Evolutionary conservation across 2,797 vertebrate genomes (phyloP).

Genomic region (Adelosebastes latens): DNA sequence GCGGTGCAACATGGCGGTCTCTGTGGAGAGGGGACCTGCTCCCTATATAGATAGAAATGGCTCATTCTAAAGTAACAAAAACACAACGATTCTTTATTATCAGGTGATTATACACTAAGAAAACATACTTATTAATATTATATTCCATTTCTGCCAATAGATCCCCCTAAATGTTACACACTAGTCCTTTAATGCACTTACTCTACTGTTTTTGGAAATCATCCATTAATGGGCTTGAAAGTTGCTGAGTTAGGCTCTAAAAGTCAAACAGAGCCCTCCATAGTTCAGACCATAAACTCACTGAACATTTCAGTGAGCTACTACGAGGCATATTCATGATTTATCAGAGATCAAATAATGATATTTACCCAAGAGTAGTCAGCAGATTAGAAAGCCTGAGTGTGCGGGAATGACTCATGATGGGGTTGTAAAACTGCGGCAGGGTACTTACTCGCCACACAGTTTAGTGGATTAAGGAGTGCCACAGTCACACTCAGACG

Average conservation of each 20-base stretch:
- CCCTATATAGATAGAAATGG: no score
- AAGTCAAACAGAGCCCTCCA: neutral
- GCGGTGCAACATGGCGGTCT: no score
- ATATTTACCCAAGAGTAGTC: constrained; percentile 71
- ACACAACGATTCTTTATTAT: no score
- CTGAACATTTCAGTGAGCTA: constrained; percentile 26
- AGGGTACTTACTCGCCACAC: constrained; percentile 67
- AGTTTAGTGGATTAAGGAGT: constrained; percentile 83
- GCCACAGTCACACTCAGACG: constrained; percentile 75
- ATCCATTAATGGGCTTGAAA: constrained; percentile 40
- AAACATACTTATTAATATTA: no score
- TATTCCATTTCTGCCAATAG: no score
- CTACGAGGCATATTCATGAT: constrained; percentile 42
- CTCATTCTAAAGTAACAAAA: no score
- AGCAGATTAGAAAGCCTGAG: constrained; percentile 60
- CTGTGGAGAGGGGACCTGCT: no score
- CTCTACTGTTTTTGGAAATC: constrained; percentile 33
- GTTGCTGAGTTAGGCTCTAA: constrained; percentile 29
- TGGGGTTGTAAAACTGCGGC: constrained; percentile 68
- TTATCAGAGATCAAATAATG: constrained; percentile 71
- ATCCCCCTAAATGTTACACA: no score
- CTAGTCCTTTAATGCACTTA: constrained; percentile 15
- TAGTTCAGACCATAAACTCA: constrained; percentile 3
- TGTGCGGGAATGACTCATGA: constrained; percentile 60
- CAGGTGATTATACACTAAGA: no score